A percentile compares a stretch with the other conserved stretches of the same genome.
Evolutionary conservation across 2,888 invertebrate genomes (phyloP).

Genomic region (Epinotia demarniana): DNA sequence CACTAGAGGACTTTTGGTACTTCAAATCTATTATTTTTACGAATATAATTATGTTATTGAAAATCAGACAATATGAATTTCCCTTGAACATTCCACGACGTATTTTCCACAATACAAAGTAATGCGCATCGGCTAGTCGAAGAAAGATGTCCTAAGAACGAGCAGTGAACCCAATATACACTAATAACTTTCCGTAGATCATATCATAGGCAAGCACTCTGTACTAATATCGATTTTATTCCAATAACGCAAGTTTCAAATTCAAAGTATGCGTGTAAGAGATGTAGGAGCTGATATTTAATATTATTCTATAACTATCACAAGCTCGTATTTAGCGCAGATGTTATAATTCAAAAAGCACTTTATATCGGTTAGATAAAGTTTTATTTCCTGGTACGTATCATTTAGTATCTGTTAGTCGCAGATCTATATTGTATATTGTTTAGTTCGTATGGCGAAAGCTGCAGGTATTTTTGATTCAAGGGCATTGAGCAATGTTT

Average conservation of each 20-base stretch:
- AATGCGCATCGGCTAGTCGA: slow-evolving; percentile 36
- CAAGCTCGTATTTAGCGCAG: not conserved
- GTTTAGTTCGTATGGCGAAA: slow-evolving; percentile 41
- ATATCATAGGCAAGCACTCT: not conserved
- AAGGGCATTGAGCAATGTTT: slow-evolving; percentile 43
- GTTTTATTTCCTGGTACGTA: not conserved
- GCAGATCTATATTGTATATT: slow-evolving; percentile 23
- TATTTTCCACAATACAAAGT: slow-evolving; percentile 31
- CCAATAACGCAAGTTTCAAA: not conserved
- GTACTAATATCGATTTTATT: not conserved
- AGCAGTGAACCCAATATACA: slow-evolving; percentile 41
- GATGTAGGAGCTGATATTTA: not conserved
- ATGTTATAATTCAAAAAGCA: slow-evolving; percentile 19
- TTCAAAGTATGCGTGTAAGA: not conserved
- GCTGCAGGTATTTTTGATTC: slow-evolving; percentile 42
- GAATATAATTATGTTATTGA: not conserved
- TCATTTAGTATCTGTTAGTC: not conserved
- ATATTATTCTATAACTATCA: not conserved
- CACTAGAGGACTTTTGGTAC: not conserved
- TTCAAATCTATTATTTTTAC: not conserved
- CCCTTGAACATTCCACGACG: slow-evolving; percentile 9
- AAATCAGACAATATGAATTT: not conserved
- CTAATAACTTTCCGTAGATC: not conserved
- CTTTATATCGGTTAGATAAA: slow-evolving; percentile 10
- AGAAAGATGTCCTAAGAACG: slow-evolving; percentile 35